Evolutionary conservation across 2,888 invertebrate species (phyloP).

Genomic region (Ichneumon xanthorius): DNA sequence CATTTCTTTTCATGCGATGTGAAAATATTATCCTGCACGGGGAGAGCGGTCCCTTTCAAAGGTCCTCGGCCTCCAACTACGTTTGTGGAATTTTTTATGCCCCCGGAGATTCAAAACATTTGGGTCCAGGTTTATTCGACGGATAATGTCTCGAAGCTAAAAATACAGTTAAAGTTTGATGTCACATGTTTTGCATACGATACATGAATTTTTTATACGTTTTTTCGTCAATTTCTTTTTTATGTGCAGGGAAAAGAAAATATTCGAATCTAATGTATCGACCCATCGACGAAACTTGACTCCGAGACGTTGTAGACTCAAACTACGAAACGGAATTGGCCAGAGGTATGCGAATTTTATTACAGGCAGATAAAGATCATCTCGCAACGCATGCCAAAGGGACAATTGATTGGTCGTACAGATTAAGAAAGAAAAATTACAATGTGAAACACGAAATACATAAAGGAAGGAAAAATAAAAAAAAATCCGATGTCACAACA

Average conservation of each 20-base stretch:
- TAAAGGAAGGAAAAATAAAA: no score
- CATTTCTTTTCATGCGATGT: constrained; percentile 47
- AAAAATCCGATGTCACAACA: no score
- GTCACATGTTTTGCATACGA: not conserved
- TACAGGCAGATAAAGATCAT: no score
- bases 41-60: constrained; percentile 32
- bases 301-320: no score
- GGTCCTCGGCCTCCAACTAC: constrained; percentile 26
- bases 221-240: not conserved
- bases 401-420: no score
- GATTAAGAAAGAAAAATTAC: no score
- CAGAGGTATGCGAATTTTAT: no score
- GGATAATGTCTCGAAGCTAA: constrained; percentile 3
- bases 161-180: not conserved
- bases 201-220: not conserved
- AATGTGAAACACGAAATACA: no score
- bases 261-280: not conserved
- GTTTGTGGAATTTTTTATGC: constrained; percentile 18
- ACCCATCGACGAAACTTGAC: no score
- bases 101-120: not conserved
- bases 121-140: not conserved
- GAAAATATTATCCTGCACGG: constrained; percentile 27
- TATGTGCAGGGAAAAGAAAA: not conserved
- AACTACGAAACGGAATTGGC: not conserved
- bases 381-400: no score